Evolutionary conservation across 1,140 invertebrate species (phyloP), one percentile per base, ranked within the genome.

Genomic region (Asobara japonica): DNA sequence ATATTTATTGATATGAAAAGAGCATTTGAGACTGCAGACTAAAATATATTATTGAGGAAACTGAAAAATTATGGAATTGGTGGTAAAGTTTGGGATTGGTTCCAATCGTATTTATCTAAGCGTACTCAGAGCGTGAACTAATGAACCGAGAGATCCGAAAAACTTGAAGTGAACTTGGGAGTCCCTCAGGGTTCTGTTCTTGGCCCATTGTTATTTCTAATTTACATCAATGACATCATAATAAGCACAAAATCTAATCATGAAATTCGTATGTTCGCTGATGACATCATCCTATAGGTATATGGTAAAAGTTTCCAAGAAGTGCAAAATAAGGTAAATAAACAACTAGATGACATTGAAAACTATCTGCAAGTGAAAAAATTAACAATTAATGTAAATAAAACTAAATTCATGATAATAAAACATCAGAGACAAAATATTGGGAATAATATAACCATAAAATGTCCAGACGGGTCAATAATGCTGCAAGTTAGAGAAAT

Each of bases 1-100:
- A 36, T 72, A 31, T 72, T 75, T 31, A 18, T 71, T 33, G 71
- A 77, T 30, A 31, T 77, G 0, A 71, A 51, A 27, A 60, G 69
- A 70, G 74, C 73, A 16, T 77, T 78, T 71, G 72, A 76, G 65
- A 76, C 72, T 29, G 33, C 74, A 7, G 30, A 67, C 51, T 60
- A 65, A 56, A 31, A 72, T 5, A 65, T 51, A 29, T 16, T 75
- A 10, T 18, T 75, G 27, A 16, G 38, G 13, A 75, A 65, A 66
- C 2, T 72, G 25, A 18, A 13, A 13, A 41, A 41, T 13, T 41
- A 41, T 41, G 36, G 36, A 6, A 41, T 41, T 2, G n/a, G 3
- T 41, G 36, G 36, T 6, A 41, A 41, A 1, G 51, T 70, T 30
- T 30, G 60, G 22, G 38, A 69, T 13, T 70, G 70, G 74, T 72